These are phyloP conservation scores for Turritopsis rubra DNA, from an alignment of 30 jellyfish, hydroid and myxozoan genomes.

Conservation along the genomic window DNA sequence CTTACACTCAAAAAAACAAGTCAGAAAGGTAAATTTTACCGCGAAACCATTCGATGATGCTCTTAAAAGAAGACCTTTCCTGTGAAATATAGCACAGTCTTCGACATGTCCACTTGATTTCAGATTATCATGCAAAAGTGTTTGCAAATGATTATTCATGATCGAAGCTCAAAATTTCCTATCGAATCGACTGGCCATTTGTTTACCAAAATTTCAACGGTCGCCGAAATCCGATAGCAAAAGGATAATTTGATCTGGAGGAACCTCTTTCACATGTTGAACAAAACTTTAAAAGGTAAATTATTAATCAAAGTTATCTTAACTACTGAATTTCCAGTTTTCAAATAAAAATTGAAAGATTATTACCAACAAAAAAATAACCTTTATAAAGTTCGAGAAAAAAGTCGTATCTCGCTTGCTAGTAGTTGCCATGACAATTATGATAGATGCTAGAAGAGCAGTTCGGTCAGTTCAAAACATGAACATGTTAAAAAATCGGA, in stretches of 20 bases:
- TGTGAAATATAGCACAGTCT: constrained; percentile 71
- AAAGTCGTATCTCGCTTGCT: too few species aligned
- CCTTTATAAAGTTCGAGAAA: too few species aligned
- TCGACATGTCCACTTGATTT: constrained; percentile 72
- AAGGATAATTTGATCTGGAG: background rate
- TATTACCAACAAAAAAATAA: too few species aligned
- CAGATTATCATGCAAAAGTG: constrained; percentile 65
- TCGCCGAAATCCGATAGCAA: background rate
- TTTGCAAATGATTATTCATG: constrained; percentile 68
- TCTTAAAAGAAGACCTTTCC: constrained; percentile 64
- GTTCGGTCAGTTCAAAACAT: too few species aligned
- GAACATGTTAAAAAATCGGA: too few species aligned
- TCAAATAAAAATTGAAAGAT: too few species aligned
- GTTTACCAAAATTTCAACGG: background rate
- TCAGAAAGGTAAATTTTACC: constrained; percentile 24
- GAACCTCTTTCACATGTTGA: background rate
- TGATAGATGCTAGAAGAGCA: too few species aligned
- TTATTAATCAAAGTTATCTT: background rate
- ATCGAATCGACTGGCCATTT: background rate
- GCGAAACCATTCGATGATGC: constrained; percentile 80
- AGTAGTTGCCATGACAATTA: too few species aligned
- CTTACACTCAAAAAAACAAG: background rate
- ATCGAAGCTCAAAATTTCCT: background rate
- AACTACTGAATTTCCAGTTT: background rate
- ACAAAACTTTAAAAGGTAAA: background rate